phyloP scores from a whole-genome alignment of 35 echinoderm and acorn worm genomes.

The Ophioderma brevispina region DNA sequence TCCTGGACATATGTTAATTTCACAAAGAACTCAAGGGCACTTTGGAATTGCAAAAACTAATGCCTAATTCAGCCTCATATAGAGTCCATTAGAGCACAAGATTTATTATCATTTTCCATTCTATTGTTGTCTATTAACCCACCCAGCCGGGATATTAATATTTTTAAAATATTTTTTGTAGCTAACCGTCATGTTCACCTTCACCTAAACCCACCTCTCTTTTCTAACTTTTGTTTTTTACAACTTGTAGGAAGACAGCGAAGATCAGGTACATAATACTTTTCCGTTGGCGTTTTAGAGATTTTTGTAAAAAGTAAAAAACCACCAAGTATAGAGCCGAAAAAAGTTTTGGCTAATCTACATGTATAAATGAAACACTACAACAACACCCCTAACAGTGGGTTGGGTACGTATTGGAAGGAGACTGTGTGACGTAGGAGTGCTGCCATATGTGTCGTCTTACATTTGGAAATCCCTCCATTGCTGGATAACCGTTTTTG shows the following conservation, averaged over 20 bases:
- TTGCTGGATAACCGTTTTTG: too few species aligned
- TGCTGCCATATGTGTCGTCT: too few species aligned
- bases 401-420: slow-evolving; percentile 7
- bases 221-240: slow-evolving; percentile 57
- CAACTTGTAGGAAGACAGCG: slow-evolving; percentile 62
- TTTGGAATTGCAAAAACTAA: too few species aligned
- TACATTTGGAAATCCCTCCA: too few species aligned
- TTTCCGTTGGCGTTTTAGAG: background rate
- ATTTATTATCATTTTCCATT: background rate
- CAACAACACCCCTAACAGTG: background rate
- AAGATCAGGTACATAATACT: slow-evolving; percentile 68
- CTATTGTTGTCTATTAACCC: background rate
- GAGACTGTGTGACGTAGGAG: background rate
- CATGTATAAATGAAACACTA: background rate
- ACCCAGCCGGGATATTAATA: background rate
- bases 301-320: background rate
- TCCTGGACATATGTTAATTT: too few species aligned
- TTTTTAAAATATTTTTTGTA: slow-evolving; percentile 3
- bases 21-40: too few species aligned
- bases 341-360: background rate
- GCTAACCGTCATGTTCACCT: background rate
- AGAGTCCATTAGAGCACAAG: too few species aligned
- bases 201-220: slow-evolving; percentile 21
- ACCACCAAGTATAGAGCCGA: background rate
- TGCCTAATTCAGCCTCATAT: too few species aligned